Base-by-base conservation (phyloP, 2,888 invertebrate species). In the Podotricha telesiphe region DNA sequence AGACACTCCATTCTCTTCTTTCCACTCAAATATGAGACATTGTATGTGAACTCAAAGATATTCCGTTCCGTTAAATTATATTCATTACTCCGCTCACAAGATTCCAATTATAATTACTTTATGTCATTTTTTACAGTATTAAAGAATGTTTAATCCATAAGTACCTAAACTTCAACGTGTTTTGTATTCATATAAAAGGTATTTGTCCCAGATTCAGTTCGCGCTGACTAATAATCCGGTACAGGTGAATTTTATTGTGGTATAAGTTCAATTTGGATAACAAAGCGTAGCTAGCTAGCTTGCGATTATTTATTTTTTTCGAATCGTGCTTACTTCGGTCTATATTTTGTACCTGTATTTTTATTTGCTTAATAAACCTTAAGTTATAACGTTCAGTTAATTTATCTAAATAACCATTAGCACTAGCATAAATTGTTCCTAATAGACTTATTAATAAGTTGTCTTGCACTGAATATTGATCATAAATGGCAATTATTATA, bases 141-240 rank as follows among this genome's bases (percentile, higher is more conserved):
- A 1, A 37, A 37, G 11, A 7, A 55, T 34, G 10, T 59, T 45
- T 42, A 42, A 3, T 58, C 20, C n/a, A 47, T 15, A 61, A 48
- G 6, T 17, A 28, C 13, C 17, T 42, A 56, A 55, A 28, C n/a
- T 37, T 56, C n/a, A 64, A 19, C 19, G 37, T 51, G 34, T 42
- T 63, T 62, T 61, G 34, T 61, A 48, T 50, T 61, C 48, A 48
- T 45, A 48, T 59, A 55, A 65, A 66, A 62, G 50, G 40, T 63
- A 61, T 69, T 68, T 68, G 65, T 42, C 64, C 64, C 55, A 56
- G 53, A 62, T 68, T 65, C 13, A 65, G 40, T 51, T 65, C 55
- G 40, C 55, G 65, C 65, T 62, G 69, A 62, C 65, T 69, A 65
- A 51, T 59, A 65, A 53, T 61, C 61, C 28, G 61, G 59, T 53